A percentile compares a stretch with the other conserved stretches of the same genome.
Conservation (phyloP, 2,888 invertebrate genomes). For the Athalia circularis region DNA sequence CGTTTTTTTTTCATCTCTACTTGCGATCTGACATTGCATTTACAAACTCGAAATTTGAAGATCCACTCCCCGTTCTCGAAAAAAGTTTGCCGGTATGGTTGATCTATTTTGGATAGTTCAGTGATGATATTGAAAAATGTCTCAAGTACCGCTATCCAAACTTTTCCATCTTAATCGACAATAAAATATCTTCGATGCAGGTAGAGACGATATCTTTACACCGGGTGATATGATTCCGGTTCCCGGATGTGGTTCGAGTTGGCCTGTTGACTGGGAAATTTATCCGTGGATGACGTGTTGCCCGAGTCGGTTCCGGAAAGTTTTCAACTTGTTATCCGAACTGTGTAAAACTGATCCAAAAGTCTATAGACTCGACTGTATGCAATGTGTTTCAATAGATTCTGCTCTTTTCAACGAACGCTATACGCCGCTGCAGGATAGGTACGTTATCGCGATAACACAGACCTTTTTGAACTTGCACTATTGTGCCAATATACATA, state of each 20-base stretch:
- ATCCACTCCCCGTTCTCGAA: no score
- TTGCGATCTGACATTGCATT: no score
- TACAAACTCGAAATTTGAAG: no score
- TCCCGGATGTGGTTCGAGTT: not conserved
- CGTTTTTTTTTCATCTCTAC: no score
- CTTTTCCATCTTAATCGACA: no score
- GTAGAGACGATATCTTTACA: not conserved
- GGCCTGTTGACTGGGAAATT: not conserved
- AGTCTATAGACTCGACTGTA: not conserved
- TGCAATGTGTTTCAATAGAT: not conserved
- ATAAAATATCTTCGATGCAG: no score
- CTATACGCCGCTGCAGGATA: not conserved
- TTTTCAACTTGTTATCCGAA: slow-evolving; percentile 22
- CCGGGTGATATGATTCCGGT: not conserved
- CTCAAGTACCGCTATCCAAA: no score
- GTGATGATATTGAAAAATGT: no score
- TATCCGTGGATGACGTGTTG: slow-evolving; percentile 4
- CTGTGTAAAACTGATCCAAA: not conserved
- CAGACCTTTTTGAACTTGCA: not conserved
- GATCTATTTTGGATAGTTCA: no score
- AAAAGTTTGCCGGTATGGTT: no score
- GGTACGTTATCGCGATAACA: not conserved
- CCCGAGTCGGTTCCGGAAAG: not conserved
- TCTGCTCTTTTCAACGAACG: not conserved
- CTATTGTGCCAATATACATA: no score